Base-by-base conservation (phyloP, 2,113 vertebrate species). In the Dasypus novemcinctus region DNA sequence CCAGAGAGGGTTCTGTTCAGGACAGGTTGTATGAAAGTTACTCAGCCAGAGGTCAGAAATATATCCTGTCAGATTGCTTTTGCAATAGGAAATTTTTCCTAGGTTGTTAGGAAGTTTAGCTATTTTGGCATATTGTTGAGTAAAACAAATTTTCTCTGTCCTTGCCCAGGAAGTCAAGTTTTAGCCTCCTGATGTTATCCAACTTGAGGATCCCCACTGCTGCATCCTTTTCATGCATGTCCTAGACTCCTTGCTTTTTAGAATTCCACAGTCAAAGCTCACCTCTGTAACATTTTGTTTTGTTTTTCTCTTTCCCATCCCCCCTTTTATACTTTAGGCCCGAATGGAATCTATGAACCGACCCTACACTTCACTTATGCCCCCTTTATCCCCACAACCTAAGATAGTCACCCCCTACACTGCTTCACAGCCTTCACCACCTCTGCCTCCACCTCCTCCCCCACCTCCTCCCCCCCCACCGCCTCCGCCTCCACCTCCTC, bases 321-420 rank as follows among this genome's bases (percentile, higher is more conserved):
- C 89, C 31, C 90, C 92, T 86, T 96, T 97, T 96, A 85, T 72
- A 25, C 96, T 96, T 12, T 97, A 99, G 99, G 98, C 99, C 98
- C 98, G 99, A 96, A 97, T 97, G 97, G 99, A 99, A 95, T 98
- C 99, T 0, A 81, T 98, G 97, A 98, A 98, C 92, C 98, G 99
- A 21, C 98, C 98, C 86, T 98, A 99, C 4, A 92, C 99, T 15
- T 96, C 99, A 2, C 98, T 99, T 15, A 97, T 99, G 41, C 98
- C 99, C 15, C 98, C 98, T 8, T 93, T 98, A 84, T 98, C 99
- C 95, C 97, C 98, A 0, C 99, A 99, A 95, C 93, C 98, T 14
- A 98, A 98, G 89, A 95, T 74, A 41, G 96, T 81, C 57, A 96
- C 98, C 14, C 98, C 99, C 0, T 97, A 97, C 63, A 31, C 98